Evolutionary conservation across 2,888 invertebrate species (phyloP), one percentile per base, ranked within the genome.

Genomic region (Aleiodes leptofemur): DNA sequence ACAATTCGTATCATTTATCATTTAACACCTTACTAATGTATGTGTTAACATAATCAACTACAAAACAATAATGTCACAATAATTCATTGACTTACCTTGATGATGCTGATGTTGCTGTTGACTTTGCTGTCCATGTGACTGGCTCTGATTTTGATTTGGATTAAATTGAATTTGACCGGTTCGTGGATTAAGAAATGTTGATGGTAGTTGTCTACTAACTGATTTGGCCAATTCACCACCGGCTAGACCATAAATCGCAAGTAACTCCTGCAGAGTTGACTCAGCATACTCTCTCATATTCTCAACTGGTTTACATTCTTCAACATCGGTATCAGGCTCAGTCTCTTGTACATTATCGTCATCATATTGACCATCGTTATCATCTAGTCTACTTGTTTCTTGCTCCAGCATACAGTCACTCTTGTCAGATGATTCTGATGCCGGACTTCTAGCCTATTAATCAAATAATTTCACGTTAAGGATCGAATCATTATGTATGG

Each of bases 201-300:
- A 86, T 50, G 90, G 90, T 78, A 89, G 82, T 78, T 89, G 89
- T 78, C 89, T 86, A 75, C 89, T 87, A 75, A 90, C 86, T 78
- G 84, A 85, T 80, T 90, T 90, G 8, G 88, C 86, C 77, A 90
- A 84, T 77, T 91, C 91, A 59, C 89, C 90, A 59, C 87, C 88
- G 38, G 87, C 86, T 75, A 91, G 85, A 1, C 91, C 92, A 81
- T 91, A 92, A 82, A 91, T 91, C 74, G 91, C 91, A 73, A 92
- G 86, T 50, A 92, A 86, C 83, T 92, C 91, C 81, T 91, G 91
- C 91, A 92, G 91, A 73, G 91, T 91, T 77, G 90, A 90, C 80
- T 92, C 91, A 9, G 91, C 91, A 87, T 90, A 92, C 80, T 90
- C 90, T 77, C 90, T 90, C 86, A 92, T 90, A n/a, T 87, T 90